Base-by-base conservation (phyloP, 1,140 invertebrate genomes). In the Cotesia typhae region DNA sequence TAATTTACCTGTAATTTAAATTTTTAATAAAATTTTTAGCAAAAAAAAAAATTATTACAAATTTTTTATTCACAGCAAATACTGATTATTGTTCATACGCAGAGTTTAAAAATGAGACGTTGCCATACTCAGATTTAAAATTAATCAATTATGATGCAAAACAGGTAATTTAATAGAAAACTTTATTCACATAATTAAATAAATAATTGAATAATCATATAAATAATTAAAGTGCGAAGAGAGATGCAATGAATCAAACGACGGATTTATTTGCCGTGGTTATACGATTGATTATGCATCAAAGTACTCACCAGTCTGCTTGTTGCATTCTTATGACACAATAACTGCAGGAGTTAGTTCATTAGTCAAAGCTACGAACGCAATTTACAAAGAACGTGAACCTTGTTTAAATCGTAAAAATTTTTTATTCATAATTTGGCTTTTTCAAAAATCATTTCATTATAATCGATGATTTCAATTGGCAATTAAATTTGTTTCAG, bases 341-440 rank as follows among this genome's bases (percentile, higher is more conserved):
- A 77, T 80, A 6, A 85, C 83, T 47, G 79, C 83, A 3, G 87
- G 87, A 20, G 80, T 83, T 7, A 85, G 85, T 55, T 78, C 84
- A 1, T 73, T 90, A 3, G 60, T 82, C 1, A 69, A 77, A 3
- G 64, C 70, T 47, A 71, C 81, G 0, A 86, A 88, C 47, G 83
- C 83, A 0, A 76, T 83, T 37, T 90, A 89, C 75, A 85, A 82
- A 67, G 89, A 91, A 77, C 81, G 85, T 64, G 83, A 88, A 12
- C 84, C 88, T 4, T 91, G 90, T 73, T 75, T 90, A 0, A 85
- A 90, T 73, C 72, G 89, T 90, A 79, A 85, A 86, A 76, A 35
- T 55, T 14, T 55, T 52, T 69, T n/a, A 57, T 57, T 57, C 7
- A 10, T 52, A 35, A 9, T 60, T 60, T 5, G 36, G 36, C 28